phyloP scores from a whole-genome alignment of 2,113 vertebrate genomes.

The Tragelaphus strepsiceros region DNA sequence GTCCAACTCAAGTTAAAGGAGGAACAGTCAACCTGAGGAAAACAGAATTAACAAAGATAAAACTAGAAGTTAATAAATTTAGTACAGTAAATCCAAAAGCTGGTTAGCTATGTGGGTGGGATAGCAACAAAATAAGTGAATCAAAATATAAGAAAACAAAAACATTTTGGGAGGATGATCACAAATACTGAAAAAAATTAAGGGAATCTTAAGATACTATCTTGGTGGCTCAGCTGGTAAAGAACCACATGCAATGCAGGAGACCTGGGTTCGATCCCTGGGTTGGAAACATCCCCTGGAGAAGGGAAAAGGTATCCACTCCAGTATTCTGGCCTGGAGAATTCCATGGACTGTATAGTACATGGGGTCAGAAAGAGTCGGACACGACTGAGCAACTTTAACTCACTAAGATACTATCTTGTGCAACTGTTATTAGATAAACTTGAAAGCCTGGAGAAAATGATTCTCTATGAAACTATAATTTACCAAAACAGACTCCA shows the following conservation, averaged over 20 bases:
- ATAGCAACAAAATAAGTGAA: neutral
- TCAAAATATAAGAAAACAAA: neutral
- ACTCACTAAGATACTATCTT: neutral
- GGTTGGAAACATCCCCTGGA: neutral
- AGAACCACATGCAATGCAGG: fast-evolving
- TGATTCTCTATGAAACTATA: neutral
- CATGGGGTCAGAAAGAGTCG: neutral
- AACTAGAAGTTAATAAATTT: neutral
- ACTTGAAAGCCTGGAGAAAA: neutral
- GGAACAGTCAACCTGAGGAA: neutral
- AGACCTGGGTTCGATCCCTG: neutral
- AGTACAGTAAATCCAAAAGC: neutral
- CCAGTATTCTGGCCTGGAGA: neutral
- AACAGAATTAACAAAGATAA: neutral
- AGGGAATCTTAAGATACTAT: neutral
- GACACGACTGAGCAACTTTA: neutral
- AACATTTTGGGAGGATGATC: neutral
- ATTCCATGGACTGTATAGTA: neutral
- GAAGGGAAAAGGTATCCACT: neutral
- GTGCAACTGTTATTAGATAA: neutral
- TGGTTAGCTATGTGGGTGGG: neutral
- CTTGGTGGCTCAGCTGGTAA: neutral
- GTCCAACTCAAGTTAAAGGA: neutral
- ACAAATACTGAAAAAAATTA: neutral
- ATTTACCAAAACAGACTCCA: neutral